Evolutionary conservation across 2,888 invertebrate genomes (phyloP), one percentile per base, ranked within the genome.

Genomic region (Brachypterus glaber): DNA sequence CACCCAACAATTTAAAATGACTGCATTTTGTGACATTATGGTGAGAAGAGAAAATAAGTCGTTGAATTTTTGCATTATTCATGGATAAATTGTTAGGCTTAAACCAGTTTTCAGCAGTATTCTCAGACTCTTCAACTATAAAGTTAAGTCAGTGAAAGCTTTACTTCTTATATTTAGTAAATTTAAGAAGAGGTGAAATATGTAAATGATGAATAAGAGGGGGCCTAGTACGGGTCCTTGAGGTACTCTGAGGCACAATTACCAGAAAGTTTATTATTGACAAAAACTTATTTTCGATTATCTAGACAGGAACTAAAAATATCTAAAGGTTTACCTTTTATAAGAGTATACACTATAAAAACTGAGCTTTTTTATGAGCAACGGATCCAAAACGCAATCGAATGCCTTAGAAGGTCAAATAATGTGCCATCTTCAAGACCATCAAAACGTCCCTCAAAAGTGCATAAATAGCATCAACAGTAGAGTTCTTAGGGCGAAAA

Each of bases 371-470:
- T 21, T 21, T 21, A 21, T 21, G 9, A 21, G 21, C 21, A 21
- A 21, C 5, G 21, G 21, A 21, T 21, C 7, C 21, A 21, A 17
- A 21, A 33, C 11, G 21, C 18, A 21, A 13, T 21, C 33, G 13
- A 33, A 17, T 5, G 33, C 18, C 33, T 21, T 33, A 13, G 18
- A n/a, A 33, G 18, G 17, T 33, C 33, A 33, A 17, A 33, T 21
- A 30, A n/a, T 7, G 33, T 17, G 5, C 21, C 21, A 21, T 21
- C n/a, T n/a, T n/a, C n/a, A n/a, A n/a, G n/a, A n/a, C n/a, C n/a
- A n/a, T n/a, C n/a, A n/a, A n/a, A 21, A 21, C 21, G 21, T 21
- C 21, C 21, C 21, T 21, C 21, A 21, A 21, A 21, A 21, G 21
- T 21, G 21, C 21, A 21, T 5, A 21, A 21, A 21, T 21, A 21